phyloP scores from a whole-genome alignment of 2,797 vertebrate species.

The Diceros bicornis region DNA sequence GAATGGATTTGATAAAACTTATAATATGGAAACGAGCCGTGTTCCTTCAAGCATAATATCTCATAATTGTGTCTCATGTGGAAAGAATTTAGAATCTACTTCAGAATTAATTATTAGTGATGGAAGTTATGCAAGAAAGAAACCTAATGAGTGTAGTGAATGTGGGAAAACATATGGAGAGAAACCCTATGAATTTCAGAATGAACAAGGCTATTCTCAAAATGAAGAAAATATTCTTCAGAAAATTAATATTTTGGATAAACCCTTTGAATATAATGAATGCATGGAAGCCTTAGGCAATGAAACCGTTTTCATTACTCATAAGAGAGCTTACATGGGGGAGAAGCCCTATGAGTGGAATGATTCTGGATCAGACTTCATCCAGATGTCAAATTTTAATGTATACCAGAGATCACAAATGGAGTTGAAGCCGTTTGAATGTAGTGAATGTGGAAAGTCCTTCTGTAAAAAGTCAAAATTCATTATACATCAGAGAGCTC shows the following conservation, averaged over 20 bases:
- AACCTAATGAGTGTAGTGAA: slow-evolving; percentile 15
- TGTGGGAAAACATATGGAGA: slow-evolving; percentile 51
- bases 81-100: slow-evolving; percentile 58
- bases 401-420: slow-evolving; percentile 78
- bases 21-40: neutral
- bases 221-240: slow-evolving; percentile 60
- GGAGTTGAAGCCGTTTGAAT: slow-evolving; percentile 81
- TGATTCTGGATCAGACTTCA: slow-evolving; percentile 73
- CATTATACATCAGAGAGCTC: slow-evolving; percentile 81
- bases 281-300: slow-evolving; percentile 74
- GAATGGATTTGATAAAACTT: neutral
- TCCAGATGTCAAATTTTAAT: slow-evolving; percentile 72
- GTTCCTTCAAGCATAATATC: neutral
- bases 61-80: slow-evolving; percentile 73
- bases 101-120: slow-evolving; percentile 80
- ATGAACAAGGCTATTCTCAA: slow-evolving; percentile 15
- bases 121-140: slow-evolving; percentile 73
- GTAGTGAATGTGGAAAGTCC: slow-evolving; percentile 77
- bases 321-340: slow-evolving; percentile 55
- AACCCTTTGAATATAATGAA: slow-evolving; percentile 78
- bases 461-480: slow-evolving; percentile 84
- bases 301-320: slow-evolving; percentile 68
- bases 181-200: slow-evolving; percentile 29
- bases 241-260: slow-evolving; percentile 73
- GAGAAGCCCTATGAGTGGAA: slow-evolving; percentile 78